Evolutionary conservation across 1,140 invertebrate species (phyloP).

Genomic region (Papilio dardanus): DNA sequence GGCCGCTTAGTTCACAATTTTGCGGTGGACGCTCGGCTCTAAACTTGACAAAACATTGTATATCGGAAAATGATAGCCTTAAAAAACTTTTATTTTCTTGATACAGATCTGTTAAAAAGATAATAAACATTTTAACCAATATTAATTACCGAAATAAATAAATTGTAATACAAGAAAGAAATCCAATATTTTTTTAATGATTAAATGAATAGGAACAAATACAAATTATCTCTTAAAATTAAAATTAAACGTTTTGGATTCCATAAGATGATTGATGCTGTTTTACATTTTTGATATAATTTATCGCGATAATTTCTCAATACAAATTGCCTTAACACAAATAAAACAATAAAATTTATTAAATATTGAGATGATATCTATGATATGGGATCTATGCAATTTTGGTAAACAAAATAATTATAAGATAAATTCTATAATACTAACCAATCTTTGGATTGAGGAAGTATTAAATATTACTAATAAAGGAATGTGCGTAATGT

Average conservation of each 20-base stretch:
- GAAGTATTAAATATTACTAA: constrained; percentile 60
- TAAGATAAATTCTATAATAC: constrained; percentile 49
- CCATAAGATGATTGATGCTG: background rate
- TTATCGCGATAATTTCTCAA: background rate
- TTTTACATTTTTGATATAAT: background rate
- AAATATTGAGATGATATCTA: background rate
- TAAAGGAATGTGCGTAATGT: constrained; percentile 71
- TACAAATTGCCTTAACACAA: background rate
- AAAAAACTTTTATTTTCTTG: too few species aligned
- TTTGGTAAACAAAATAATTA: background rate
- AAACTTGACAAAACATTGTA: too few species aligned
- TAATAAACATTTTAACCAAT: background rate
- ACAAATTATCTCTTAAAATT: background rate
- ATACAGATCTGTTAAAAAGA: too few species aligned
- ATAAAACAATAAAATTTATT: background rate
- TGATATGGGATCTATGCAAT: background rate
- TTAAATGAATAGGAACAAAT: constrained; percentile 2
- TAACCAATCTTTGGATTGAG: constrained; percentile 77
- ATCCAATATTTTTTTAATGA: background rate
- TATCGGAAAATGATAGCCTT: too few species aligned
- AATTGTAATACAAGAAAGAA: background rate
- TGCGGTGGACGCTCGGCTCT: too few species aligned
- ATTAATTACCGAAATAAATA: background rate
- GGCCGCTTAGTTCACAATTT: too few species aligned
- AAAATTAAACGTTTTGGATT: background rate